Conservation (phyloP, 1,140 invertebrate species). For the Hydropsyche tenuis region DNA sequence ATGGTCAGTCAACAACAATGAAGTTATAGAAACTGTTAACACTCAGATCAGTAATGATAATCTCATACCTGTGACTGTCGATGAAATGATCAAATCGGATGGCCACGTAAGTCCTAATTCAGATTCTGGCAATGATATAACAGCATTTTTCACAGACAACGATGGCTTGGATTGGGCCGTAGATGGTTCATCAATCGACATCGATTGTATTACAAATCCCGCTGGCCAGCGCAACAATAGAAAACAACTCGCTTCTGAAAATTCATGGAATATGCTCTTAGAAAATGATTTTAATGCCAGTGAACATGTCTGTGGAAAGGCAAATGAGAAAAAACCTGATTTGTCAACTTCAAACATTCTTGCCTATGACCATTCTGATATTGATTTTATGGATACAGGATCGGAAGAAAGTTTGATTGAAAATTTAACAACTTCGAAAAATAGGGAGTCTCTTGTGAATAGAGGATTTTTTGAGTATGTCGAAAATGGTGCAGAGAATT, state of each 20-base stretch:
- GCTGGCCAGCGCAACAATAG: constrained; percentile 14
- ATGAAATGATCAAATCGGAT: constrained; percentile 20
- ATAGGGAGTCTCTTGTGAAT: constrained; percentile 64
- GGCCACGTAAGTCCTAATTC: constrained; percentile 36
- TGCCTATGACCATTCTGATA: constrained; percentile 53
- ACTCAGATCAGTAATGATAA: constrained; percentile 13
- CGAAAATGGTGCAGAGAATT: constrained; percentile 54
- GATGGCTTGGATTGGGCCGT: constrained; percentile 75
- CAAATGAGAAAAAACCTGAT: constrained; percentile 17
- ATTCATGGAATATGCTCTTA: constrained; percentile 34
- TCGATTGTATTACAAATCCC: constrained; percentile 46
- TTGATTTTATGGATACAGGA: constrained; percentile 80
- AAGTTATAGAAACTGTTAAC: constrained; percentile 23
- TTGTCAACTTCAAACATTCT: constrained; percentile 30
- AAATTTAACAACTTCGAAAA: constrained; percentile 63
- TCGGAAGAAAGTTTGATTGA: constrained; percentile 68
- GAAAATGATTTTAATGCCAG: constrained; percentile 49
- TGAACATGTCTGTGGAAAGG: constrained; percentile 56
- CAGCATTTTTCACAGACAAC: constrained; percentile 69
- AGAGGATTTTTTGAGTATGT: constrained; percentile 75
- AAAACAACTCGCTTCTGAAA: constrained; percentile 6
- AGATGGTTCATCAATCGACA: constrained; percentile 68
- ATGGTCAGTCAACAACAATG: constrained; percentile 2
- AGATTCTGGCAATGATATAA: constrained; percentile 60
- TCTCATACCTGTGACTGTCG: neutral